phyloP scores from a whole-genome alignment of 2,888 invertebrate genomes.

The Eretmocerus hayati region DNA sequence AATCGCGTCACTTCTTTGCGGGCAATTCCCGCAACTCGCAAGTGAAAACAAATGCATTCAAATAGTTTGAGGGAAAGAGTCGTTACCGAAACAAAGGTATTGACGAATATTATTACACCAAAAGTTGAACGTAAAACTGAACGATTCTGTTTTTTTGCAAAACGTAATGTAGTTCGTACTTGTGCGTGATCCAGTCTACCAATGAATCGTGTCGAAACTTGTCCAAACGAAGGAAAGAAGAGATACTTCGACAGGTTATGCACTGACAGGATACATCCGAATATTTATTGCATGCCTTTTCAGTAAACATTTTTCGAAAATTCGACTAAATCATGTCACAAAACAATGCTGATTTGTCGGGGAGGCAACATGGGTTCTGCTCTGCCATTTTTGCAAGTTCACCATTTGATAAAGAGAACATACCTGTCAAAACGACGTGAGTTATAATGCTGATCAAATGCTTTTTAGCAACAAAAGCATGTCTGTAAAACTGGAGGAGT shows the following conservation, averaged over 20 bases:
- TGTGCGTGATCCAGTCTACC: constrained; percentile 1
- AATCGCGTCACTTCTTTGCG: too few relatives aligned
- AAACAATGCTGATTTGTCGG: constrained; percentile 12
- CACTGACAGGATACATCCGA: constrained; percentile 5
- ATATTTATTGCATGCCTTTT: constrained; percentile 12
- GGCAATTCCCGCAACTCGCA: too few relatives aligned
- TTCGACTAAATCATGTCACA: constrained; percentile 30
- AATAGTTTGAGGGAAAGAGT: too few relatives aligned
- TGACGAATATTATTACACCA: too few relatives aligned
- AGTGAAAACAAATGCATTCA: too few relatives aligned
- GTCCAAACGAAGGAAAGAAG: constrained; percentile 11
- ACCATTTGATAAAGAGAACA: constrained; percentile 37
- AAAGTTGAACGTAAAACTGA: too few relatives aligned
- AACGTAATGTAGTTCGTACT: background rate
- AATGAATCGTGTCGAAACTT: constrained; percentile 13
- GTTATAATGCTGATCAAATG: constrained; percentile 16
- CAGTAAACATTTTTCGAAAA: background rate
- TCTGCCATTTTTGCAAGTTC: constrained; percentile 42
- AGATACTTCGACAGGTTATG: constrained; percentile 17
- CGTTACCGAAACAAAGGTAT: too few relatives aligned
- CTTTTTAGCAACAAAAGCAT: too few relatives aligned
- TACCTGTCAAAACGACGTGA: constrained; percentile 30
- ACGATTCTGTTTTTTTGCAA: too few relatives aligned
- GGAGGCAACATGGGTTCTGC: constrained; percentile 33
- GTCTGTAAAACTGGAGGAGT: too few relatives aligned